Evolutionary conservation across 37 sponge, comb jelly and placozoan species (phyloP).

Genomic region (Geodia barretti): DNA sequence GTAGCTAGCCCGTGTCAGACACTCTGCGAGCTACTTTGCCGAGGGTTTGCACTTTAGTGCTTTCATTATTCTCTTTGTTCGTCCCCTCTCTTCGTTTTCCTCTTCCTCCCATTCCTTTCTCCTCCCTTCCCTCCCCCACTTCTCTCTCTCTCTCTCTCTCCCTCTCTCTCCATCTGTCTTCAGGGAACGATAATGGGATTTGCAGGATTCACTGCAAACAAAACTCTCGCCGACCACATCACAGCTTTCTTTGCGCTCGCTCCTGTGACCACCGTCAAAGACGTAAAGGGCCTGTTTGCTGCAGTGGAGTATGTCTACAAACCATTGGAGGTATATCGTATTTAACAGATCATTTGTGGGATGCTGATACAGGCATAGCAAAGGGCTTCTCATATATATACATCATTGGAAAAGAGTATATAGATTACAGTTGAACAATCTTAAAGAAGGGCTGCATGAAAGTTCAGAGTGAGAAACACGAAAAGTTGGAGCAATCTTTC

Average conservation of each 20-base stretch:
- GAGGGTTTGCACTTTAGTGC: too few species aligned
- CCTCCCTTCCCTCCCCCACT: neutral
- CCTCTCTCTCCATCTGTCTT: neutral
- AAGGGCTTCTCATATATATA: neutral
- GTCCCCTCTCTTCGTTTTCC: too few species aligned
- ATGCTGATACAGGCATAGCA: neutral
- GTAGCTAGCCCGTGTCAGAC: too few species aligned
- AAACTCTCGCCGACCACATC: conserved; percentile 65
- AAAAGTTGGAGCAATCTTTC: too few species aligned
- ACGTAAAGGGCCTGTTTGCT: conserved; percentile 61
- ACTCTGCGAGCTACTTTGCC: too few species aligned
- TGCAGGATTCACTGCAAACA: conserved; percentile 79
- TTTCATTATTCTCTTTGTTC: too few species aligned
- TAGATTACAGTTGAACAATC: conserved; percentile 73
- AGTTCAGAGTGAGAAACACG: too few species aligned
- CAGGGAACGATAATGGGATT: conserved; percentile 93
- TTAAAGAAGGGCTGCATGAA: too few species aligned
- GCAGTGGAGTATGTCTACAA: conserved; percentile 39
- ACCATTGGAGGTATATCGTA: conserved; percentile 20
- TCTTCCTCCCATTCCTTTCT: neutral
- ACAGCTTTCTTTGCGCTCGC: conserved; percentile 79
- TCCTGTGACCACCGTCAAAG: conserved; percentile 70
- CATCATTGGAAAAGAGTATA: neutral
- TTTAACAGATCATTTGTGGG: neutral
- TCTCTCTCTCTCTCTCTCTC: neutral